Base-by-base conservation (phyloP, 2,797 vertebrate genomes). In the Okamejei kenojei region DNA sequence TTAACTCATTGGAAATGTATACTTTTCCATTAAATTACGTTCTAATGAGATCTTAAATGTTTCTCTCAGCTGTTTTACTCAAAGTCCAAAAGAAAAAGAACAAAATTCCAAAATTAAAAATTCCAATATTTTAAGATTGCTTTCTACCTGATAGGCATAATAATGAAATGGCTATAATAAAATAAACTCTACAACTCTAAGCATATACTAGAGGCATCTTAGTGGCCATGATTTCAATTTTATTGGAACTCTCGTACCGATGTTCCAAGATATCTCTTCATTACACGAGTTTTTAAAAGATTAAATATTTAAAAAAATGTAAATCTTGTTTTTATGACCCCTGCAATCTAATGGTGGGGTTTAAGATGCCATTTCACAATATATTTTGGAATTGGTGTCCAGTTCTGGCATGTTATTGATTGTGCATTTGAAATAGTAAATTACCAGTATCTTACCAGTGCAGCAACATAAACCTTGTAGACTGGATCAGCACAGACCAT, bases 391-490 rank as follows among this genome's bases (percentile, higher is more conserved):
- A 65, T 65, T 32, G 61, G 8, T 65, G 61, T 11, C 82, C 61
- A 82, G 80, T 7, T 82, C 54, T 21, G 7, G 13, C 0, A 86
- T n/a, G n/a, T 63, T 17, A 68, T 61, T 35, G 35, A 93, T 32
- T 63, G 26, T 63, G 7, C 29, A 88, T 84, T 71, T 54, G 38
- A 78, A 13, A 93, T 91, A 79, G 10, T 58, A 93, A 54, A 65
- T 93, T 68, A 91, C 45, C 93, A 45, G 93, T 95, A 68, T 96
- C 97, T 97, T 96, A 98, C 98, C 97, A 98, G 97, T 94, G 98
- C 98, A 94, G 98, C 97, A 95, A 98, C 97, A 93, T 98, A 98
- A 94, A 98, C 98, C 96, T 98, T 98, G 96, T 98, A 98, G 96
- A 98, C 98, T 58, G 98, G 98, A 95, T 98, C 98, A 0, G 97